These are phyloP conservation scores for Steatornis caripensis DNA, from an alignment of 2,113 vertebrate genomes.

Conservation along the genomic window DNA sequence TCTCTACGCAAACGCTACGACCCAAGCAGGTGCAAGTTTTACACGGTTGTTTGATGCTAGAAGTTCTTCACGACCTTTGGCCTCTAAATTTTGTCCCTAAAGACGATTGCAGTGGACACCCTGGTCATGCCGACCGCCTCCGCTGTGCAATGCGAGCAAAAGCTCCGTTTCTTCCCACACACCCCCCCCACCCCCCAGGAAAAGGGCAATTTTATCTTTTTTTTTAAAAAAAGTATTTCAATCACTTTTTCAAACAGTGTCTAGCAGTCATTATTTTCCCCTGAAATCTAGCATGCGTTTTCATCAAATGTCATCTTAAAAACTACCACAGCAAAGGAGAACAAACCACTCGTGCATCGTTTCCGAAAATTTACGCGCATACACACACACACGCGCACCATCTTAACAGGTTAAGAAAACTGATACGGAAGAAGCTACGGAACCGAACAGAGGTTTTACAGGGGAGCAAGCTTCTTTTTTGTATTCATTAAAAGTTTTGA, in stretches of 20 bases:
- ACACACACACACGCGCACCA: no score
- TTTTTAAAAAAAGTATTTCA: neutral
- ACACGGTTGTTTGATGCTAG: neutral
- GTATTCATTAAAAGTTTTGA: conserved; percentile 33
- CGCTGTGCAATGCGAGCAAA: neutral
- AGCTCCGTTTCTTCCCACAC: no score
- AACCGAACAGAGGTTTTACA: neutral
- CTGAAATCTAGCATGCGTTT: neutral
- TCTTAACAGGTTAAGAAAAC: neutral
- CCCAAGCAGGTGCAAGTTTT: neutral
- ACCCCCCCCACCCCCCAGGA: no score
- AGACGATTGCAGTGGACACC: neutral
- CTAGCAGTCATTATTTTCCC: neutral
- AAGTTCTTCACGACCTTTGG: conserved; percentile 4
- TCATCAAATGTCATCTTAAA: neutral
- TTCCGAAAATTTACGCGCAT: neutral
- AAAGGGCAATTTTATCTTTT: neutral
- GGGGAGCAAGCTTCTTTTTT: neutral
- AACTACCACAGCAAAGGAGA: neutral
- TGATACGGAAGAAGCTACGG: neutral
- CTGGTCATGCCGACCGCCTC: neutral
- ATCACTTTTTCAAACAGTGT: neutral
- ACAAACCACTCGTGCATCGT: neutral
- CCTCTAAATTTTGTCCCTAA: neutral
- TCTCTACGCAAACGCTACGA: neutral